phyloP scores from a whole-genome alignment of 2,888 invertebrate species.

The Aphidoletes aphidimyza region DNA sequence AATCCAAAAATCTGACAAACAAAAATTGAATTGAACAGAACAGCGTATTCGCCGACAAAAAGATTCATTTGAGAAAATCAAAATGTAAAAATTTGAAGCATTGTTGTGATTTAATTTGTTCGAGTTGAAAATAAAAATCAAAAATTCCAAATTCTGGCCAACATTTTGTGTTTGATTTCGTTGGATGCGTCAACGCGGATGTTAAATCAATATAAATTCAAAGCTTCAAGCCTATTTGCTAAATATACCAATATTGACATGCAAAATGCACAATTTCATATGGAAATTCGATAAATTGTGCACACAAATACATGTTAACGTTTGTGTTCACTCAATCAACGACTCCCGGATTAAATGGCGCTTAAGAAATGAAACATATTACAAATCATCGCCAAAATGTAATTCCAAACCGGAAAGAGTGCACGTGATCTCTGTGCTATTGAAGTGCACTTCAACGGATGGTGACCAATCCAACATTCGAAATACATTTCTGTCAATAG shows the following conservation, averaged over 20 bases:
- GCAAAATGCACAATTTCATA: too few relatives aligned
- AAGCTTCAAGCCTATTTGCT: too few relatives aligned
- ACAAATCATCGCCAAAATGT: not conserved
- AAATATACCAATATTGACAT: too few relatives aligned
- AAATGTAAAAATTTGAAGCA: too few relatives aligned
- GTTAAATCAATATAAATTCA: too few relatives aligned
- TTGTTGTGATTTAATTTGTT: too few relatives aligned
- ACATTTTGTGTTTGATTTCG: too few relatives aligned
- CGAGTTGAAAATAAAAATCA: too few relatives aligned
- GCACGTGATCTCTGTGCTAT: conserved; percentile 26
- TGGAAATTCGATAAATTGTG: not conserved
- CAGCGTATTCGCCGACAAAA: too few relatives aligned
- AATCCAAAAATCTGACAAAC: not conserved
- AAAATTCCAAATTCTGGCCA: too few relatives aligned
- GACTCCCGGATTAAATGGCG: conserved; percentile 6
- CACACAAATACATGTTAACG: not conserved
- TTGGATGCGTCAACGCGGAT: too few relatives aligned
- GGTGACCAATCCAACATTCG: not conserved
- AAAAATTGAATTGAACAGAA: not conserved
- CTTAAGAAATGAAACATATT: conserved; percentile 18
- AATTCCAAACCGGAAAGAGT: conserved; percentile 32
- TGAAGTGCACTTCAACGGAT: not conserved
- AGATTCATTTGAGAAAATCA: too few relatives aligned
- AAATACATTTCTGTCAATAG: conserved; percentile 23
- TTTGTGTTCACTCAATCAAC: not conserved